Evolutionary conservation across 64 coral and sea anemone species (phyloP), one percentile per base, ranked within the genome.

Genomic region (Pocillopora damicornis): DNA sequence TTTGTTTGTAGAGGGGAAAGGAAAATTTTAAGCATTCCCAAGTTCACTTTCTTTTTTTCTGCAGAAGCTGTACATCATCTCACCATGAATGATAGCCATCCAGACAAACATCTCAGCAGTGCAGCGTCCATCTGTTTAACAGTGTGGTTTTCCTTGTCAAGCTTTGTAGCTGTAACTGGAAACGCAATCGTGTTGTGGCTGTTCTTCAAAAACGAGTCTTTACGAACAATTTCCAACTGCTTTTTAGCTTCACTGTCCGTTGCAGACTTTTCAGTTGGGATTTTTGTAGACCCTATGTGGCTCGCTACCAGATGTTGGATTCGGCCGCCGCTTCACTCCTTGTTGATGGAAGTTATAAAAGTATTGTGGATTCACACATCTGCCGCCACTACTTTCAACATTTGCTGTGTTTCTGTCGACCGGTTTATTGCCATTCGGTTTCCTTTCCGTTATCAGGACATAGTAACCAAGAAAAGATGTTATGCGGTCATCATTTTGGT

Each of bases 181-280:
- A 83, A 83, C 38, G 80, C 80, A 26, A 35, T 66, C 64, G 65
- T 66, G 7, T 18, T 83, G 15, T 83, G 80, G 80, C 26, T 66
- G 9, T 9, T 83, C 25, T 66, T 65, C 34, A 68, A 83, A 35
- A 58, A 83, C 80, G 65, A 83, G 30, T 37, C 80, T 35, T 37
- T 83, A 35, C 8, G 30, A 83, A 83, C 16, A 15, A 66, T 66
- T 61, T 83, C 80, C 20, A 83, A 83, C 59, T 26, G 65, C 4
- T 68, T 66, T 64, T 20, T 83, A 63, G 35, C 42, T 14, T 83
- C 80, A 10, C 36, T 83, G 61, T 58, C 60, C 35, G 16, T 35
- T 17, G 61, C 80, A n/a, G 80, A 83, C 51, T 37, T 83, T 34
- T 37, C 20, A 9, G 37, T 66, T 3, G 80, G 80, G 62, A 60